Base-by-base conservation (phyloP, 2,888 invertebrate genomes). In the Pardosa pseudoannulata region DNA sequence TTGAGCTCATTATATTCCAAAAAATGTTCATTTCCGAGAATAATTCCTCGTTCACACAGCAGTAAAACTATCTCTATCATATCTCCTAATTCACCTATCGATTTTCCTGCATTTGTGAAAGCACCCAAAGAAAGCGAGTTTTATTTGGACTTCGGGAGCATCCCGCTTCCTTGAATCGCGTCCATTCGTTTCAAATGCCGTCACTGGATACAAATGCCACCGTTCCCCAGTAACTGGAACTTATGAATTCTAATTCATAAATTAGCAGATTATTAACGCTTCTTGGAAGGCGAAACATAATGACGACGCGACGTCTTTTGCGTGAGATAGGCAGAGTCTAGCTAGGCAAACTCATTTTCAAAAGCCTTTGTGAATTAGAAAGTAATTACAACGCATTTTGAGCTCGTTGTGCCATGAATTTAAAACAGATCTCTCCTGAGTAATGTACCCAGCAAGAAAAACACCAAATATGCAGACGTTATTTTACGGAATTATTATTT, bases 201-300 rank as follows among this genome's bases (percentile, higher is more conserved):
- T 56, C 23, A 5, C 3, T 19, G 11, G 23, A 56, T 2, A 56
- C 56, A 56, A 19, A 23, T 56, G 56, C 56, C 19, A 2, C 56
- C 56, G 11, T 56, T 16, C 46, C 46, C 46, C 2, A 16, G 11
- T 16, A 46, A 56, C 19, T 23, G 56, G 16, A 23, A 23, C 56
- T 56, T 56, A 56, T 23, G 56, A 56, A 56, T 56, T 56, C 56
- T 23, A 56, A 56, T 56, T 56, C 56, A 56, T 56, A 23, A 56
- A 56, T 56, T 56, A 56, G 56, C 23, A 56, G 56, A 56, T 56
- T 56, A 56, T 56, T 56, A 56, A 56, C 56, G 56, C 56, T 56
- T 56, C 56, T 56, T 56, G 23, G 56, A 56, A 56, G 56, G 5
- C 23, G 56, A n/a, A 19, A 23, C 11, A 56, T 23, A 56, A 56